Percentiles rank a stretch among this genome's conserved stretches.
Evolutionary conservation across 1,140 invertebrate genomes (phyloP).

Genomic region (Leptinotarsa undecemlineata): DNA sequence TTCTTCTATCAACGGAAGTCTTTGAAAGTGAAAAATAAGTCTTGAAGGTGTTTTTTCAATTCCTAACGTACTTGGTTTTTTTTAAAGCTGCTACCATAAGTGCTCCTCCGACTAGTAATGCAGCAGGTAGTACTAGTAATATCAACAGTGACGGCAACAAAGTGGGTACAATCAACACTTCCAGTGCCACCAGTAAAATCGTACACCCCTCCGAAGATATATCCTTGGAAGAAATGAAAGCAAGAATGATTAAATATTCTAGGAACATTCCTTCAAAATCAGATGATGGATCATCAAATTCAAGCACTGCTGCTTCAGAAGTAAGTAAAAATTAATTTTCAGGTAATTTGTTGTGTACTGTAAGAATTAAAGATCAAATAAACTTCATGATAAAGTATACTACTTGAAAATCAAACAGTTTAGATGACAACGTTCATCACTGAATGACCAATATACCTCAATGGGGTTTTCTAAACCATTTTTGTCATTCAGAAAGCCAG

Average conservation of each 20-base stretch:
- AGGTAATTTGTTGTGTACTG: background rate
- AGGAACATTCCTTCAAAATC: constrained; percentile 50
- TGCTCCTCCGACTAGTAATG: constrained; percentile 66
- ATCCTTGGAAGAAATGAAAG: constrained; percentile 86
- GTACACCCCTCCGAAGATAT: constrained; percentile 94
- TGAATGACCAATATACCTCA: too few species aligned
- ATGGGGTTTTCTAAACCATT: too few species aligned
- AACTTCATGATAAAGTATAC: too few species aligned
- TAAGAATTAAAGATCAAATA: too few species aligned
- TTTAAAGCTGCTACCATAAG: constrained; percentile 67
- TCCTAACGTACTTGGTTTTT: constrained; percentile 14
- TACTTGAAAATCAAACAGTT: too few species aligned
- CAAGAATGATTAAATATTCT: constrained; percentile 75
- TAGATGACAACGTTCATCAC: too few species aligned
- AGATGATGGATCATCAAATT: constrained; percentile 41
- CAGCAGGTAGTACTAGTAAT: constrained; percentile 51
- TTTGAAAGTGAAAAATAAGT: too few species aligned
- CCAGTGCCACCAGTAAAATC: constrained; percentile 85
- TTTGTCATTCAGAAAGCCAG: too few species aligned
- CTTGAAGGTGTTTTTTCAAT: too few species aligned
- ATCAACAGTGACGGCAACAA: constrained; percentile 59
- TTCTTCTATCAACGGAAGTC: too few species aligned
- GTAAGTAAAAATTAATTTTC: constrained; percentile 37
- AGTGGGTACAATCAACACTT: constrained; percentile 74
- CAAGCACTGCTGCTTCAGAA: constrained; percentile 45